Percentiles rank a stretch among this genome's conserved stretches.
These are phyloP conservation scores for Aethina tumida DNA, from an alignment of 1,140 invertebrate species.

Conservation along the genomic window DNA sequence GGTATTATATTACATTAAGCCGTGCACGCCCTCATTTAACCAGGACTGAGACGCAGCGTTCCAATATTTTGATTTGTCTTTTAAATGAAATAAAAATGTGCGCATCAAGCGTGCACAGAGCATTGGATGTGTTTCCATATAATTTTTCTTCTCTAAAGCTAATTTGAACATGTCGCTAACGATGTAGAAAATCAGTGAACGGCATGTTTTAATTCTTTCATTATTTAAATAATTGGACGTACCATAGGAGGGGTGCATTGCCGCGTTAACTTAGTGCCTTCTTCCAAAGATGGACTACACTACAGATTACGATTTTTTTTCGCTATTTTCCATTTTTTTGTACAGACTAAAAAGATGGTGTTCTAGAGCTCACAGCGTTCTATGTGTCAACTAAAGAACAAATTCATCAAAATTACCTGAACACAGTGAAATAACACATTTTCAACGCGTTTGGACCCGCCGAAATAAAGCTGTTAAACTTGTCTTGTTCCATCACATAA, in stretches of 20 bases:
- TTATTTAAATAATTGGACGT: too few relatives aligned
- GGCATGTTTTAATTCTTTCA: too few relatives aligned
- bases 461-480: too few relatives aligned
- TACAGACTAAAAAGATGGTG: constrained; percentile 19
- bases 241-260: constrained; percentile 30
- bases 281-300: constrained; percentile 15
- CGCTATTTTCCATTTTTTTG: not conserved
- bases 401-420: too few relatives aligned
- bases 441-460: too few relatives aligned
- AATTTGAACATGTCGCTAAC: constrained; percentile 15
- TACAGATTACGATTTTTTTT: constrained; percentile 11
- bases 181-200: constrained; percentile 12
- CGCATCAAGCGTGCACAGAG: constrained; percentile 24
- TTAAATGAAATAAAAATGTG: constrained; percentile 13
- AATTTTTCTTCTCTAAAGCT: too few relatives aligned
- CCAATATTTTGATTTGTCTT: constrained; percentile 17
- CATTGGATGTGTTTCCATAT: constrained; percentile 18
- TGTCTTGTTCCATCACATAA: too few relatives aligned
- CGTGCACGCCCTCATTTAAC: not conserved
- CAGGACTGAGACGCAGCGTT: not conserved
- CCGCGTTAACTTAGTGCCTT: constrained; percentile 28
- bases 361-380: constrained; percentile 24
- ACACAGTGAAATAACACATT: too few relatives aligned
- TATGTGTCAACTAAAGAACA: constrained; percentile 11
- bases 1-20: not conserved